Conservation (phyloP, 2,888 invertebrate species). For the Teleogryllus oceanicus region DNA sequence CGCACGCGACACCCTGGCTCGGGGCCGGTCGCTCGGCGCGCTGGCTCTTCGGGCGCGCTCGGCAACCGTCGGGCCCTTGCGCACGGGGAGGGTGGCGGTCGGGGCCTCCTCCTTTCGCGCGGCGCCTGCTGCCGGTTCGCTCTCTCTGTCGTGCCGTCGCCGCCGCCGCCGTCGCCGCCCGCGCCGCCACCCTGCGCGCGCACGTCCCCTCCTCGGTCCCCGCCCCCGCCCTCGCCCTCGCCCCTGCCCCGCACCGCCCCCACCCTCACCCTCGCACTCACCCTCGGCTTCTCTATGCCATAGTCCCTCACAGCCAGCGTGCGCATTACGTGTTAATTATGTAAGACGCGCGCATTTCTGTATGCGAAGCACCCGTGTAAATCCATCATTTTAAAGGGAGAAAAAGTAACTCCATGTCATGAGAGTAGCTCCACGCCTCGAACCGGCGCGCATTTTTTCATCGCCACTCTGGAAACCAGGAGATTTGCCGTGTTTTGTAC, state of each 20-base stretch:
- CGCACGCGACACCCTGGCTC: conserved; percentile 26
- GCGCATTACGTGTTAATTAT: background rate
- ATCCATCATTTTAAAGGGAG: background rate
- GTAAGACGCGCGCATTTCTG: background rate
- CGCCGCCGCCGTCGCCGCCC: background rate
- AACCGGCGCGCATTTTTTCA: too few species aligned
- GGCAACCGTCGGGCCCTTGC: conserved; percentile 28
- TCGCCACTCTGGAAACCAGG: too few species aligned
- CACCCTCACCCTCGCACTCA: too few species aligned
- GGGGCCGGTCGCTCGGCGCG: conserved; percentile 21
- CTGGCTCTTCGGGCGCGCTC: conserved; percentile 31
- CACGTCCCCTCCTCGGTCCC: background rate
- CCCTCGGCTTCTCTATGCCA: too few species aligned
- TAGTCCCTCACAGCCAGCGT: background rate
- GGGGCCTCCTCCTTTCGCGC: conserved; percentile 12
- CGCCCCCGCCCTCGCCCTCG: too few species aligned
- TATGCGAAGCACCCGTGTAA: background rate
- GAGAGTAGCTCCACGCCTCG: too few species aligned
- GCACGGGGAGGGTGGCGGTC: conserved; percentile 4
- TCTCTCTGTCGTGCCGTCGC: conserved; percentile 1
- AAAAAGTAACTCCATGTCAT: too few species aligned
- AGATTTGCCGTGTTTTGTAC: too few species aligned
- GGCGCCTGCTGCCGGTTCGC: background rate
- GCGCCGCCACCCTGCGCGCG: background rate
- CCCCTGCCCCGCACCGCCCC: too few species aligned